Base-by-base conservation (phyloP, 2,888 invertebrate genomes). In the Dasypogon diadema region DNA sequence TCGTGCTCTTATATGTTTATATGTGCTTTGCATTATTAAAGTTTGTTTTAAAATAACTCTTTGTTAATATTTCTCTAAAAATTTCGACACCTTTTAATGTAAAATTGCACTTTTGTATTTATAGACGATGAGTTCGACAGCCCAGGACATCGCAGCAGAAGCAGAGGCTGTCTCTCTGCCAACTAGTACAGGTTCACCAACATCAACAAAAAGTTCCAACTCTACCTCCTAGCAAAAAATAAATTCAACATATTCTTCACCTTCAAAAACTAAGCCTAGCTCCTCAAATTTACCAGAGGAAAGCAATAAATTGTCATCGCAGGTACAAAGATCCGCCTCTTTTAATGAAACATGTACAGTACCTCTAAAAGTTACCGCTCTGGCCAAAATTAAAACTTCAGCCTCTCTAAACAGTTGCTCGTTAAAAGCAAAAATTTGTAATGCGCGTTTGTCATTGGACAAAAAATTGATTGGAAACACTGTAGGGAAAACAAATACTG, bases 81-180 rank as follows among this genome's bases (percentile, higher is more conserved):
- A n/a, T n/a, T n/a, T n/a, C n/a, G n/a, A n/a, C n/a, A n/a, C n/a
- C n/a, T n/a, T n/a, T n/a, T n/a, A n/a, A n/a, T n/a, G n/a, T n/a
- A n/a, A n/a, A n/a, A n/a, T n/a, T n/a, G n/a, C n/a, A n/a, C n/a
- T n/a, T n/a, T n/a, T n/a, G n/a, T n/a, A n/a, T n/a, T 51, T 51
- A 24, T 10, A 79, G 79, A 79, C 75, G 79, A 79, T 60, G 79
- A 79, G 74, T 76, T 68, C 63, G 77, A 76, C 56, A 75, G 55
- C 18, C 30, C 76, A 73, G 75, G 77, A 77, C 63, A 70, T 56
- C 76, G 75, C 60, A 76, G 48, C 76, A 30, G 77, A 63, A 75
- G 74, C 77, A 74, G 79, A 77, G 78, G 78, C 60, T 79, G 79
- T 48, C 79, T 79, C 79, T 76, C 76, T 77, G 73, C 77, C 56